Evolutionary conservation across 2,888 invertebrate species (phyloP).

Genomic region (Phymatocera aterrima): DNA sequence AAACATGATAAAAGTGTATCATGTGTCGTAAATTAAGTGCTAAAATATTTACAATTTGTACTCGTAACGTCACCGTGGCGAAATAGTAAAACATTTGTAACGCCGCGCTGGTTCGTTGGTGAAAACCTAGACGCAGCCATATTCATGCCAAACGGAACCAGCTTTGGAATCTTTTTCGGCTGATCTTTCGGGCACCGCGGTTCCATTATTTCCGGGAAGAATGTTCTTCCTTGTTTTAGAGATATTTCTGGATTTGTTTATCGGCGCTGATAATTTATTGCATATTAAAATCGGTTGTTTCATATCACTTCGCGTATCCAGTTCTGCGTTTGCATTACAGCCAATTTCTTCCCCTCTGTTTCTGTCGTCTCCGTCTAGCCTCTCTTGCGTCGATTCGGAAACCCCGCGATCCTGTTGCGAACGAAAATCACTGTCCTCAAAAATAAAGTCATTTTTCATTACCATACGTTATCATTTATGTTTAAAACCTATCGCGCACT

Average conservation of each 20-base stretch:
- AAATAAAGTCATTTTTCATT: conserved; percentile 22
- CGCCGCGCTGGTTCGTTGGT: not conserved
- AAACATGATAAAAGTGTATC: too few relatives aligned
- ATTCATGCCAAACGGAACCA: conserved; percentile 95
- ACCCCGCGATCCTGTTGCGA: not conserved
- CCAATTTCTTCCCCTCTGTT: conserved; percentile 1
- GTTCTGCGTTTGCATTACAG: conserved; percentile 13
- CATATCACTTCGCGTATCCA: conserved; percentile 59
- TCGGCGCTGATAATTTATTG: conserved; percentile 73
- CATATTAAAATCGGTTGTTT: conserved; percentile 68
- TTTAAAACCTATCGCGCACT: not conserved
- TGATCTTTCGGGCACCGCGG: conserved; percentile 63
- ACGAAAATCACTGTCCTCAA: conserved; percentile 24
- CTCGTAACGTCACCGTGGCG: conserved; percentile 30
- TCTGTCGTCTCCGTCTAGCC: conserved; percentile 24
- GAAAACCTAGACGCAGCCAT: conserved; percentile 88
- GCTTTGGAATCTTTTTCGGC: conserved; percentile 80
- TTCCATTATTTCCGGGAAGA: conserved; percentile 56
- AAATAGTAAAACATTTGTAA: not conserved
- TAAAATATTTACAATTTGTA: conserved; percentile 45
- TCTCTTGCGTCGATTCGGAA: not conserved
- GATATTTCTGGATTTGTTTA: conserved; percentile 73
- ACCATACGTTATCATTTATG: not conserved
- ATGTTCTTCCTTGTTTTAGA: conserved; percentile 59
- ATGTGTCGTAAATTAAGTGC: too few relatives aligned